Conservation (phyloP, 2,113 vertebrate genomes). For the Mastomys natalensis region DNA sequence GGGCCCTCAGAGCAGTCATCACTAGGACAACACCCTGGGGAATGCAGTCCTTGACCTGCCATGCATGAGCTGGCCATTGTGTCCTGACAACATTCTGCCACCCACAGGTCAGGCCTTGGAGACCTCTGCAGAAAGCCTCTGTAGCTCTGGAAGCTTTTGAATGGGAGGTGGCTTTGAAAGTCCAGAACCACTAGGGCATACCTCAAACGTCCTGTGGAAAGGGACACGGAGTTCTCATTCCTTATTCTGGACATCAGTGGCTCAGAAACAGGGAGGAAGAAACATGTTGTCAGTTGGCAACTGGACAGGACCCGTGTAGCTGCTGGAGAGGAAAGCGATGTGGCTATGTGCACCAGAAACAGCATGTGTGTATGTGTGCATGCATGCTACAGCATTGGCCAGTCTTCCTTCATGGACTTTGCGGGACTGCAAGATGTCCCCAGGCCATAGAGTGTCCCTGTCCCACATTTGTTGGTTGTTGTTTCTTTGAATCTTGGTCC, state of each 20-base stretch:
- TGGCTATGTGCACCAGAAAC: background rate
- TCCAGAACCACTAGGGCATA: background rate
- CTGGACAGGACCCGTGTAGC: background rate
- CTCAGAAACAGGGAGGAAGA: background rate
- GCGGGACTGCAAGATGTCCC: background rate
- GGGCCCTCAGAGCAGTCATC: background rate
- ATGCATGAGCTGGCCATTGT: background rate
- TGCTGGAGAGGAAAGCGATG: background rate
- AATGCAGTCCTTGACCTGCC: background rate
- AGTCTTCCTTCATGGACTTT: background rate
- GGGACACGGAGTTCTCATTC: background rate
- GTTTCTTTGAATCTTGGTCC: background rate
- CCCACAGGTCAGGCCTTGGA: background rate
- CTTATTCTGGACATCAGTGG: background rate
- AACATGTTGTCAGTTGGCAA: rapidly evolving
- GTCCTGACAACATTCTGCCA: background rate
- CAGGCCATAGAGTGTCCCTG: background rate
- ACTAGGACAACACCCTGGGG: background rate
- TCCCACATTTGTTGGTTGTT: too few species aligned
- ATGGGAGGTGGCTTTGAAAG: background rate
- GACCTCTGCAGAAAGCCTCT: background rate
- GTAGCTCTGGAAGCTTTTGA: background rate
- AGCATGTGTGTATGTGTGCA: too few species aligned
- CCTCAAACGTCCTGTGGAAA: background rate
- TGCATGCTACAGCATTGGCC: background rate